These are phyloP conservation scores for Antechinus stuartii DNA, from an alignment of 2,113 vertebrate genomes.

Conservation along the genomic window DNA sequence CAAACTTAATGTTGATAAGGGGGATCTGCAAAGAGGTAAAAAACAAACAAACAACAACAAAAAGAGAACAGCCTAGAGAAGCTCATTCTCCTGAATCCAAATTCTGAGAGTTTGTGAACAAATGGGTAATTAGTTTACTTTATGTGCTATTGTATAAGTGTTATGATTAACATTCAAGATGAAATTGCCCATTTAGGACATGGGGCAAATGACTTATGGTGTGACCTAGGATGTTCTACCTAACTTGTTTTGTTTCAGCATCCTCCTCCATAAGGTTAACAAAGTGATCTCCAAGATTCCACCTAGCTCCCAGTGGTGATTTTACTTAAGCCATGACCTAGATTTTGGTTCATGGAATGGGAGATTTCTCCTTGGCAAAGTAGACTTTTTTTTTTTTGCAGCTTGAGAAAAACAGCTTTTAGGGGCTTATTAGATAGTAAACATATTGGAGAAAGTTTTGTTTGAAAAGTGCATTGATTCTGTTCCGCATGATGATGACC, in stretches of 20 bases:
- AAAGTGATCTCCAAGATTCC: not conserved
- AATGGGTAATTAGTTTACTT: not conserved
- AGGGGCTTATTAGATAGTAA: not conserved
- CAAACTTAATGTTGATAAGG: not conserved
- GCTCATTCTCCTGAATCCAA: not conserved
- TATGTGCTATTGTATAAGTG: not conserved
- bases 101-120: not conserved
- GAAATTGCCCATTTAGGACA: not conserved
- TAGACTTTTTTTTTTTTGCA: not conserved
- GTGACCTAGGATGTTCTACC: not conserved
- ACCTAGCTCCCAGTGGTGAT: not conserved
- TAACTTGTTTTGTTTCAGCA: not conserved
- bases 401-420: not conserved
- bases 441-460: slow-evolving; percentile 53
- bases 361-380: not conserved
- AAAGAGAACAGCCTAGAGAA: not conserved
- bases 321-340: not conserved
- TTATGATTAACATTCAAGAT: not conserved
- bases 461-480: slow-evolving; percentile 66
- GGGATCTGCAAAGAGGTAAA: not conserved
- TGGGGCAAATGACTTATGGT: not conserved
- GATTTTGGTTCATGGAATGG: not conserved
- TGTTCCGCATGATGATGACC: slow-evolving; percentile 33
- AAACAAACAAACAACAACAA: not conserved
- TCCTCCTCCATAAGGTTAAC: not conserved